Evolutionary conservation across 2,113 vertebrate genomes (phyloP).

Genomic region (Aptenodytes forsteri): DNA sequence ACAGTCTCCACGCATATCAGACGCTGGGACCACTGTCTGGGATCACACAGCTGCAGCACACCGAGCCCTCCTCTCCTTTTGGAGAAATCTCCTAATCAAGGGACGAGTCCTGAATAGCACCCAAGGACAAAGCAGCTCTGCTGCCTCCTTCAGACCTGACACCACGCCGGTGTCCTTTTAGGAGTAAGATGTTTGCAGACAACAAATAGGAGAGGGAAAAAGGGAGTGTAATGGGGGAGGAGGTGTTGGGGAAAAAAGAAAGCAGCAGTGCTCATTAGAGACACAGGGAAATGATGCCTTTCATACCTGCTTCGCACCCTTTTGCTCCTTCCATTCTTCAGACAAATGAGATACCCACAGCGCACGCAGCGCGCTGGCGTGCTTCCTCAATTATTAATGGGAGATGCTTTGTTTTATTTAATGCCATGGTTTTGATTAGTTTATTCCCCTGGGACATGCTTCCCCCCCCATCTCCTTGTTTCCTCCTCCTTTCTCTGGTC

Average conservation of each 20-base stretch:
- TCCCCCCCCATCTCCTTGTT: neutral
- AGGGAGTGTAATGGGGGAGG: neutral
- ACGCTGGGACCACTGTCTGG: neutral
- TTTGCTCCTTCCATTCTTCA: slow-evolving; percentile 40
- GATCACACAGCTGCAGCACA: neutral
- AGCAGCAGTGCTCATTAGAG: slow-evolving; percentile 35
- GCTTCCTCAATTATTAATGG: slow-evolving; percentile 62
- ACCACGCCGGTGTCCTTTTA: neutral
- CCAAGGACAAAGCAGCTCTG: neutral
- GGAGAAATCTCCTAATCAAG: neutral
- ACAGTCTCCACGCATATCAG: rapidly evolving
- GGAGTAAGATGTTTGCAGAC: neutral
- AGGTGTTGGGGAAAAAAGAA: neutral
- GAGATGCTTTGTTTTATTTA: slow-evolving; percentile 61
- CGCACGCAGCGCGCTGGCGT: rapidly evolving
- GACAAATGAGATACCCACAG: neutral
- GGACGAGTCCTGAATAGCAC: neutral
- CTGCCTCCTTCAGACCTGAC: neutral
- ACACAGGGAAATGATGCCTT: neutral
- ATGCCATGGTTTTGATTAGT: slow-evolving; percentile 3
- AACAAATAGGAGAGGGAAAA: slow-evolving; percentile 18
- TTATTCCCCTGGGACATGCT: neutral
- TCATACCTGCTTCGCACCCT: neutral
- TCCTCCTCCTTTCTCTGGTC: neutral
- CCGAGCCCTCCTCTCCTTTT: neutral